Base-by-base conservation (phyloP, 1,140 invertebrate species). In the Temnothorax curvispinosus region DNA sequence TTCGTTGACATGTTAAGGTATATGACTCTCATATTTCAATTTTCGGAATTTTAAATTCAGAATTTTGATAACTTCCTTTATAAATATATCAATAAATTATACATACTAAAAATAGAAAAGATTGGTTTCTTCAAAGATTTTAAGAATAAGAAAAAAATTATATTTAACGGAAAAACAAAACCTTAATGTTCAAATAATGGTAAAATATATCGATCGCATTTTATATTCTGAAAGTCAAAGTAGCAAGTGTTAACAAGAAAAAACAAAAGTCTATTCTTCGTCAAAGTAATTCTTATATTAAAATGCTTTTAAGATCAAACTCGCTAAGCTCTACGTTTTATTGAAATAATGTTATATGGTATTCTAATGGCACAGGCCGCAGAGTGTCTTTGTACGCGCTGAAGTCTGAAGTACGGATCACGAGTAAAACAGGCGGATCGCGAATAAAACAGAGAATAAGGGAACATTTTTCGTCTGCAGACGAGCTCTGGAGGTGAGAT, bases 281-380 rank as follows among this genome's bases (percentile, higher is more conserved):
- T 65, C 2, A 11, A 62, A 71, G 60, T 71, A 69, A 86, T n/a
- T 15, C 18, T 76, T 56, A 50, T 84, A 90, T 89, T 90, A 91
- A 91, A 90, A 87, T 81, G 69, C 89, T 91, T 89, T 90, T 15
- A 77, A 77, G 84, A 89, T 74, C 11, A 38, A 65, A 65, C 64
- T 77, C 18, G 62, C 64, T 69, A 81, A 74, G 41, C 27, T 0
- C 15, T 9, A 44, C 32, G 38, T 5, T 67, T 50, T 77, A 91
- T 88, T 41, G 64, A 91, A 91, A 58, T 86, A 85, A 89, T 89
- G 87, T 86, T 89, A 44, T n/a, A n/a, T 85, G 64, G 60, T 74
- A 80, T 80, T 88, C 75, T 84, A 87, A 91, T 80, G 69, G 44
- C 35, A 47, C 21, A 27, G 27, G 27, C 27, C 27, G 27, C 27